These are phyloP conservation scores for Electrophaes corylata DNA, from an alignment of 2,888 invertebrate species.

Conservation along the genomic window DNA sequence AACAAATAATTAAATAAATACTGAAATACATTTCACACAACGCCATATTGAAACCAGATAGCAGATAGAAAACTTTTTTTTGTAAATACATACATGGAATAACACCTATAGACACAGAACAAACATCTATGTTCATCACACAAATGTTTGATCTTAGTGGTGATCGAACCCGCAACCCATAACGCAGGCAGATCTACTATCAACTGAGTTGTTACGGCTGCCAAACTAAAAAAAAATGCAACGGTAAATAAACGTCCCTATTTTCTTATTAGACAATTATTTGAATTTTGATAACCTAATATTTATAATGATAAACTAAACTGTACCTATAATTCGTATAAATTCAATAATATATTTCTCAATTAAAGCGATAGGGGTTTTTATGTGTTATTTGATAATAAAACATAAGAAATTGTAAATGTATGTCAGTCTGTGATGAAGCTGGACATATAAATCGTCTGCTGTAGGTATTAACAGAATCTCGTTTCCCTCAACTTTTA, in stretches of 20 bases:
- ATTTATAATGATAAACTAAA: constrained; percentile 6
- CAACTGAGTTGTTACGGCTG: too few species aligned
- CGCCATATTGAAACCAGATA: too few species aligned
- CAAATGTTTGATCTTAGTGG: too few species aligned
- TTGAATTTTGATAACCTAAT: constrained; percentile 11
- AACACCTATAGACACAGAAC: too few species aligned
- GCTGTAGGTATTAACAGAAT: constrained; percentile 62
- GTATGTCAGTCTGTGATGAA: constrained; percentile 43
- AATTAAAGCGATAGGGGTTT: constrained; percentile 44
- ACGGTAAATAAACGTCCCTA: background rate
- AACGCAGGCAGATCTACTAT: too few species aligned
- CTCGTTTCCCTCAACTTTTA: constrained; percentile 71
- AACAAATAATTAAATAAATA: too few species aligned
- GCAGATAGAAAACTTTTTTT: too few species aligned
- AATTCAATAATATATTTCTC: constrained; percentile 45
- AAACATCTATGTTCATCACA: too few species aligned
- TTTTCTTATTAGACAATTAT: constrained; percentile 12
- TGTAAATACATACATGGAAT: too few species aligned
- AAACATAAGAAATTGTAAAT: constrained; percentile 46
- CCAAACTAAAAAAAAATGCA: background rate
- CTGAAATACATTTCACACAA: too few species aligned
- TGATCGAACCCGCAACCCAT: too few species aligned
- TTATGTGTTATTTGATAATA: constrained; percentile 50
- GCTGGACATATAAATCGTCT: constrained; percentile 48
- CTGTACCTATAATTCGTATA: constrained; percentile 40